phyloP scores from a whole-genome alignment of 1,140 invertebrate species.

The Eumeta japonica region DNA sequence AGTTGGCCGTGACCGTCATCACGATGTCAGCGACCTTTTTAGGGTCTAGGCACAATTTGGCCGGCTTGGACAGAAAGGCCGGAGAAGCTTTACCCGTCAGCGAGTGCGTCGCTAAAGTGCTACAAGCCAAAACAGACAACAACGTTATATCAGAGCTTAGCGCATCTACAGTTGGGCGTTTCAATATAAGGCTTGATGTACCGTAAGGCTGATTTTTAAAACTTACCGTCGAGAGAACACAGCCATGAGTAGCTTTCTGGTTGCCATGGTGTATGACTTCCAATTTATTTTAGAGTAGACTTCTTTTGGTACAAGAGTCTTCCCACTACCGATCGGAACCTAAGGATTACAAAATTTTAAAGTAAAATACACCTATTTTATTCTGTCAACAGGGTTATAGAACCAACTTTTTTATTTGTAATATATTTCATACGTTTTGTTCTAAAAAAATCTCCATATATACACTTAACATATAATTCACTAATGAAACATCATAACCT shows the following conservation, averaged over 20 bases:
- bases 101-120: slow-evolving; percentile 47
- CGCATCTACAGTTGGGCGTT: background rate
- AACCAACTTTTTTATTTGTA: no score
- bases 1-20: slow-evolving; percentile 39
- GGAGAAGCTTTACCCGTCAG: slow-evolving; percentile 50
- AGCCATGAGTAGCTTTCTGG: slow-evolving; percentile 41
- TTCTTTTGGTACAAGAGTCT: slow-evolving; percentile 19
- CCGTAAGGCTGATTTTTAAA: slow-evolving; percentile 1
- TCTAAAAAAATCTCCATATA: no score
- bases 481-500: no score
- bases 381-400: no score
- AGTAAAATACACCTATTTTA: no score
- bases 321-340: slow-evolving; percentile 20
- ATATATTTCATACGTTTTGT: no score
- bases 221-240: slow-evolving; percentile 44
- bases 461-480: no score
- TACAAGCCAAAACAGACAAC: slow-evolving; percentile 15
- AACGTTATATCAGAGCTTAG: background rate
- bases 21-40: slow-evolving; percentile 47
- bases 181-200: slow-evolving; percentile 2
- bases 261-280: slow-evolving; percentile 48
- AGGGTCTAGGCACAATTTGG: slow-evolving; percentile 47
- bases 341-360: no score
- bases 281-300: slow-evolving; percentile 47
- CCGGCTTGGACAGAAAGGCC: slow-evolving; percentile 41